Evolutionary conservation across 2,113 vertebrate genomes (phyloP), one percentile per base, ranked within the genome.

Genomic region (Nycticebus coucang): DNA sequence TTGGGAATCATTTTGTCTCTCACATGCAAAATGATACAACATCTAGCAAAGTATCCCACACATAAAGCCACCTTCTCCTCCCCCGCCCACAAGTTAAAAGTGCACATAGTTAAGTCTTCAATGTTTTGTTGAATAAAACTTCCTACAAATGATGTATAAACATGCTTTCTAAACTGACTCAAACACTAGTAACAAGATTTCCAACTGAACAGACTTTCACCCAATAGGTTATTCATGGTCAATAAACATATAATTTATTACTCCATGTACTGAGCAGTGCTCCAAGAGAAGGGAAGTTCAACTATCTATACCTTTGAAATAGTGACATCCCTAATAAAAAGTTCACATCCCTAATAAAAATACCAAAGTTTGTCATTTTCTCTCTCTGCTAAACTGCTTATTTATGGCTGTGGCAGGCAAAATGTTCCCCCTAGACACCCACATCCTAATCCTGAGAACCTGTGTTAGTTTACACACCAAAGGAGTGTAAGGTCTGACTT

Each of bases 61-160:
- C 5, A 72, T 72, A 85, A 90, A 69, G 21, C 11, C 50, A 41
- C 57, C 71, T 86, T 80, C 62, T 28, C 62, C 62, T 22, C 62
- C 26, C 12, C 26, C 24, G 5, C 62, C 64, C 21, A 5, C 68
- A 80, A 95, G 30, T 26, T 37, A 77, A 84, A 72, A 24, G 26
- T 64, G 2, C 72, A 64, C 22, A 83, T 28, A 30, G 37, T 72
- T 62, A 69, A 75, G 62, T 53, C 28, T 50, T 91, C n/a, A 74
- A n/a, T 81, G 66, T 53, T 91, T 77, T 95, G 41, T 35, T 66
- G 59, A 89, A 75, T 86, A 14, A 86, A 91, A 64, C 80, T 86
- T 74, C n/a, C 74, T 59, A 89, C n/a, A 66, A 57, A 18, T 79
- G 5, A 41, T 55, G 82, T 57, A 75, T 82, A 41, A 41, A 82